A percentile compares a stretch with the other conserved stretches of the same genome.
These are phyloP conservation scores for Synergus japonicus DNA, from an alignment of 2,888 invertebrate genomes.

Conservation along the genomic window DNA sequence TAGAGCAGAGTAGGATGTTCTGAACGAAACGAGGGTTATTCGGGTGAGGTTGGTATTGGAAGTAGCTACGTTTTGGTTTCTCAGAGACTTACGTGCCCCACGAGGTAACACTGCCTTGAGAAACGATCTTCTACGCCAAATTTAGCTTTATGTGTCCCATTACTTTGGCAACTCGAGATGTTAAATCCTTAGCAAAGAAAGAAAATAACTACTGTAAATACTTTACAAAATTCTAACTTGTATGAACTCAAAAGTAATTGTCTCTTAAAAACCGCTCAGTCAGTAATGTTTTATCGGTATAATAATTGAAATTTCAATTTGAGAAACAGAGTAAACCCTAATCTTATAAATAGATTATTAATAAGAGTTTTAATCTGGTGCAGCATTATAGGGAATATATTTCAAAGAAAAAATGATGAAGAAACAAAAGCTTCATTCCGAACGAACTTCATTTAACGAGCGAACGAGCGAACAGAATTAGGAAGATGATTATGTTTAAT, in stretches of 20 bases:
- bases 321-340: too few relatives aligned
- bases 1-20: conserved; percentile 9
- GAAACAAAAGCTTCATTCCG: too few relatives aligned
- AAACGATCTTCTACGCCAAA: conserved; percentile 12
- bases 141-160: conserved; percentile 10
- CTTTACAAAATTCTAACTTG: neutral
- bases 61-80: conserved; percentile 27
- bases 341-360: too few relatives aligned
- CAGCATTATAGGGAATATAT: too few relatives aligned
- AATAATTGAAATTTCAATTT: too few relatives aligned
- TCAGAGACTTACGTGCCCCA: conserved; percentile 20
- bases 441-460: too few relatives aligned
- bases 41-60: conserved; percentile 18
- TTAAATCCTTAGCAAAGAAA: neutral
- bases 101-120: conserved; percentile 9
- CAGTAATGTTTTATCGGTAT: too few relatives aligned
- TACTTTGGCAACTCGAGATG: neutral
- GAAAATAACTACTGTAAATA: neutral
- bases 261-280: neutral
- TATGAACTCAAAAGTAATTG: neutral
- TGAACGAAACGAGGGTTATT: conserved; percentile 36
- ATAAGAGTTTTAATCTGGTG: too few relatives aligned
- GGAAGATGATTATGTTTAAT: too few relatives aligned
- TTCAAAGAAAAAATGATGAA: too few relatives aligned
- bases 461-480: too few relatives aligned